These are phyloP conservation scores for Knipowitschia caucasica DNA, from an alignment of 2,797 vertebrate species.

Conservation along the genomic window DNA sequence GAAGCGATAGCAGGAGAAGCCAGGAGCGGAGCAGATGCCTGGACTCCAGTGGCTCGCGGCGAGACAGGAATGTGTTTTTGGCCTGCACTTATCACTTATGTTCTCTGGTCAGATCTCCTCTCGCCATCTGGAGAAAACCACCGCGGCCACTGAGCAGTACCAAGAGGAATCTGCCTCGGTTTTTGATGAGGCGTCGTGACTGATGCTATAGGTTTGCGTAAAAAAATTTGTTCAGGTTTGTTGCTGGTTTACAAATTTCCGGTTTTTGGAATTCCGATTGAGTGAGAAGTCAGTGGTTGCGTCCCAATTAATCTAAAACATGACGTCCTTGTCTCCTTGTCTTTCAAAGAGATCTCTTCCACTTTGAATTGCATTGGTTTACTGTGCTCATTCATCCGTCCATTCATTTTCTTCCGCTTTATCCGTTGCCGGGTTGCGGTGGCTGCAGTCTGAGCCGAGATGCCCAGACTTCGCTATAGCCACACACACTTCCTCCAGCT, in stretches of 20 bases:
- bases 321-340: too few species aligned
- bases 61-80: conserved; percentile 49
- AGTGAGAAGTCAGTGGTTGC: conserved; percentile 30
- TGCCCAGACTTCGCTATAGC: too few species aligned
- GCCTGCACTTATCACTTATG: conserved; percentile 29
- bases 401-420: too few species aligned
- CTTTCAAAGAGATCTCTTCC: too few species aligned
- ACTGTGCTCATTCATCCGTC: too few species aligned
- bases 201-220: conserved; percentile 38
- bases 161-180: conserved; percentile 31
- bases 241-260: conserved; percentile 28
- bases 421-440: background rate
- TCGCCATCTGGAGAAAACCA: conserved; percentile 15
- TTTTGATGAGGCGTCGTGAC: conserved; percentile 48
- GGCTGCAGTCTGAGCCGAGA: too few species aligned
- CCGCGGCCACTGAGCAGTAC: conserved; percentile 16
- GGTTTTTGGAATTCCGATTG: conserved; percentile 48
- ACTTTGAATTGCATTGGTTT: too few species aligned
- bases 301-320: too few species aligned
- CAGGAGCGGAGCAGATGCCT: conserved; percentile 18
- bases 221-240: conserved; percentile 34
- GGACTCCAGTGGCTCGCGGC: conserved; percentile 50
- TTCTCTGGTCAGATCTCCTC: conserved; percentile 34
- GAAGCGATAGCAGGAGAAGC: conserved; percentile 17
- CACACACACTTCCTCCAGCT: too few species aligned